A percentile compares a stretch with the other conserved stretches of the same genome.
phyloP scores from a whole-genome alignment of 2,797 vertebrate genomes.

The Psittacula derbiana region DNA sequence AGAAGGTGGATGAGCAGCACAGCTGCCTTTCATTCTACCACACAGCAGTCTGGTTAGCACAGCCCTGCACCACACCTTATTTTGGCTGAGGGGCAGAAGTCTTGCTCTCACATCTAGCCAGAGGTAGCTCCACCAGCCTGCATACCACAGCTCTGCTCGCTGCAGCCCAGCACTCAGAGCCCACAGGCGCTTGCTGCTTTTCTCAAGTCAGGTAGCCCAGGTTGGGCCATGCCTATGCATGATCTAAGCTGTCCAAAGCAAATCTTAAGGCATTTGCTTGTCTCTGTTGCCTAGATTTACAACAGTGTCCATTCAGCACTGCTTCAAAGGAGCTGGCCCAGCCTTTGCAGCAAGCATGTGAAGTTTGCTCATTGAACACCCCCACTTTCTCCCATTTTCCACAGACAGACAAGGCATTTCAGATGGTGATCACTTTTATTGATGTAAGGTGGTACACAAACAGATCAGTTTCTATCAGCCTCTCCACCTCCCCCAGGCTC shows the following conservation, averaged over 20 bases:
- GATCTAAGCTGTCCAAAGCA: accelerated
- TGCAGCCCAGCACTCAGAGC: accelerated
- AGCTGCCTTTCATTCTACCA: not conserved
- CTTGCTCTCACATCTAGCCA: not conserved
- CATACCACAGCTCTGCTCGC: accelerated
- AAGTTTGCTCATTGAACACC: accelerated
- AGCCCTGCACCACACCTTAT: not conserved
- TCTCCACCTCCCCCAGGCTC: conserved; percentile 67
- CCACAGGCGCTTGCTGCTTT: accelerated
- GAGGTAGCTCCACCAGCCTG: not conserved
- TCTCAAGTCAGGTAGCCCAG: too few relatives aligned
- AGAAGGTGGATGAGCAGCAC: not conserved
- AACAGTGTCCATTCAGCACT: accelerated
- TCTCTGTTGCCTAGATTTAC: not conserved
- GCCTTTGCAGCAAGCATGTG: not conserved
- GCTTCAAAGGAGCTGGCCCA: not conserved
- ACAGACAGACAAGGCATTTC: not conserved
- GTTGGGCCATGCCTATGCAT: accelerated
- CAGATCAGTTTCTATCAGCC: conserved; percentile 69
- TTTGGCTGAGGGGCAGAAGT: not conserved
- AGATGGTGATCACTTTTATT: conserved; percentile 75
- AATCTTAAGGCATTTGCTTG: not conserved
- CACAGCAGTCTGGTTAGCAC: accelerated
- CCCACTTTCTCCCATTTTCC: not conserved
- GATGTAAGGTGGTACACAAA: conserved; percentile 72